phyloP scores from a whole-genome alignment of 2,797 vertebrate species.

The Coregonus ussuriensis region DNA sequence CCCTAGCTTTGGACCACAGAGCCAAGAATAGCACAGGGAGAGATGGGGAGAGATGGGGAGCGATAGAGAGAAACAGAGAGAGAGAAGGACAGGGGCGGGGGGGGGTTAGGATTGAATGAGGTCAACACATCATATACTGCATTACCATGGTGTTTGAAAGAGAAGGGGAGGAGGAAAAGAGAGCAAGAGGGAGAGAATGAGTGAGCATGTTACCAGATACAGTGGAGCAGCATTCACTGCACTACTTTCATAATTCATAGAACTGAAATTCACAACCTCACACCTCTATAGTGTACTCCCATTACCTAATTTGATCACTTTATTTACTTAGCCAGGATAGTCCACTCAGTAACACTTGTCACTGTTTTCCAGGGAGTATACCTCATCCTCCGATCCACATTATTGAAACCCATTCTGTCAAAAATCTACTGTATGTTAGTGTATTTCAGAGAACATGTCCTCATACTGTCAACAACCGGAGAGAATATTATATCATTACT shows the following conservation, averaged over 20 bases:
- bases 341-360: no score
- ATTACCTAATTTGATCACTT: no score
- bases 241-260: no score
- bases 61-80: conserved; percentile 1
- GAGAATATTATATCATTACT: background rate
- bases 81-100: background rate
- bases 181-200: background rate
- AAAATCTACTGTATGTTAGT: no score
- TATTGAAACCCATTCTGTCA: no score
- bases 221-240: background rate
- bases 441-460: background rate
- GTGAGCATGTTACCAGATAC: background rate
- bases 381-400: no score
- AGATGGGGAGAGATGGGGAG: conserved; percentile 1
- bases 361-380: no score
- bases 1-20: conserved; percentile 14
- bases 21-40: conserved; percentile 22
- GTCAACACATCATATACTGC: background rate
- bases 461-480: background rate
- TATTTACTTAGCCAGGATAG: no score
- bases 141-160: background rate
- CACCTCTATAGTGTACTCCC: no score
- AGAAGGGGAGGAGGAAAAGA: conserved; percentile 8
- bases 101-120: background rate
- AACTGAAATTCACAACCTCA: no score